These are phyloP conservation scores for Atta texana DNA, from an alignment of 1,140 invertebrate species.

Conservation along the genomic window DNA sequence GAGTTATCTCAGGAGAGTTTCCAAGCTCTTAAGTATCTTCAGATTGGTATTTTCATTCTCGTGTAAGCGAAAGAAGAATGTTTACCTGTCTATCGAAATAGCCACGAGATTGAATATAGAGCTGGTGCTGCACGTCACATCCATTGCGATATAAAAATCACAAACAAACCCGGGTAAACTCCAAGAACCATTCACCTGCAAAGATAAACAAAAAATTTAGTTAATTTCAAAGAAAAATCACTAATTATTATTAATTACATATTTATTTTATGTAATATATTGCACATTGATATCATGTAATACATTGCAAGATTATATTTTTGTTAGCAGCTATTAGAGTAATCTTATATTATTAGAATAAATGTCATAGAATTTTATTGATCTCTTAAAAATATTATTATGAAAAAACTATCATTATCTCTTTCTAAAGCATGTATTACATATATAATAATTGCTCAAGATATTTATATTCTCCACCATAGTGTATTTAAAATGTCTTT, in stretches of 20 bases:
- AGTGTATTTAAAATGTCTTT: slow-evolving; percentile 1
- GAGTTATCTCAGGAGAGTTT: neutral
- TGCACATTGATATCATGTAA: neutral
- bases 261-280: neutral
- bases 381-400: neutral
- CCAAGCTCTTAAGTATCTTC: neutral
- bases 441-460: neutral
- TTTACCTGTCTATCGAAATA: slow-evolving; percentile 99
- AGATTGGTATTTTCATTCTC: neutral
- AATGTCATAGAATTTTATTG: neutral
- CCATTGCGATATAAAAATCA: slow-evolving; percentile 99
- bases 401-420: neutral
- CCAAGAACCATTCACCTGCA: slow-evolving; percentile 95
- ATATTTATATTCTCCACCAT: slow-evolving; percentile 7
- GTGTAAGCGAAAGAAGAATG: slow-evolving; percentile 41
- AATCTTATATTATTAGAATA: neutral
- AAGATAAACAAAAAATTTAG: slow-evolving; percentile 77
- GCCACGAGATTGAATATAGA: slow-evolving; percentile 99
- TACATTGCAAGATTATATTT: neutral
- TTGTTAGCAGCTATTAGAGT: neutral
- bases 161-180: slow-evolving; percentile 95
- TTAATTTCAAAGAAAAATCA: slow-evolving; percentile 4
- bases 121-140: slow-evolving; percentile 99
- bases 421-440: neutral
- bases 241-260: neutral